These are phyloP conservation scores for Lepidurus couesii DNA, from an alignment of 1,140 invertebrate genomes.

Conservation along the genomic window DNA sequence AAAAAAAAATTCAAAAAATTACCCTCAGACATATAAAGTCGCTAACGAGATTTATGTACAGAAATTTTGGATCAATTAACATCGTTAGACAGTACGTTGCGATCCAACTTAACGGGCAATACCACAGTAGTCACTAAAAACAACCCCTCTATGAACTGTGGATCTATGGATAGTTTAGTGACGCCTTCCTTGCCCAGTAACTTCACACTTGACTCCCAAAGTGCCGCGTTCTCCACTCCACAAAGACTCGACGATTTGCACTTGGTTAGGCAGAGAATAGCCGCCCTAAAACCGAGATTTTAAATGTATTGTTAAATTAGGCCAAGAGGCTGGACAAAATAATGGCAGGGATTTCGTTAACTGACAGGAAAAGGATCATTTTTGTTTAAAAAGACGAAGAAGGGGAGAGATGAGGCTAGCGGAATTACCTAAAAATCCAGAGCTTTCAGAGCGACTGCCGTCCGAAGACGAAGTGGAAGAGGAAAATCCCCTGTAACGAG, in stretches of 20 bases:
- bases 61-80: neutral
- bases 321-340: neutral
- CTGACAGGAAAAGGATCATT: neutral
- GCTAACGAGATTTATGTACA: neutral
- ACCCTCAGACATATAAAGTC: neutral
- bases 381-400: neutral
- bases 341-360: neutral
- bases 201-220: constrained; percentile 2
- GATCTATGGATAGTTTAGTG: neutral
- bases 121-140: neutral
- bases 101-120: neutral
- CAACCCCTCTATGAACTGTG: neutral
- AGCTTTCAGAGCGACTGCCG: neutral
- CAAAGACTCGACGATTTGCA: neutral
- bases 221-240: neutral
- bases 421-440: neutral
- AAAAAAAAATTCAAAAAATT: neutral
- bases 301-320: neutral
- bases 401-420: neutral
- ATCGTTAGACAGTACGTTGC: neutral
- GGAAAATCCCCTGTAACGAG: neutral
- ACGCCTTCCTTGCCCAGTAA: constrained; percentile 8
- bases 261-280: constrained; percentile 12
- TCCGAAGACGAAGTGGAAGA: neutral
- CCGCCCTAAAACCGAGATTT: neutral